Base-by-base conservation (phyloP, 2,888 invertebrate genomes). In the Idaea aversata region DNA sequence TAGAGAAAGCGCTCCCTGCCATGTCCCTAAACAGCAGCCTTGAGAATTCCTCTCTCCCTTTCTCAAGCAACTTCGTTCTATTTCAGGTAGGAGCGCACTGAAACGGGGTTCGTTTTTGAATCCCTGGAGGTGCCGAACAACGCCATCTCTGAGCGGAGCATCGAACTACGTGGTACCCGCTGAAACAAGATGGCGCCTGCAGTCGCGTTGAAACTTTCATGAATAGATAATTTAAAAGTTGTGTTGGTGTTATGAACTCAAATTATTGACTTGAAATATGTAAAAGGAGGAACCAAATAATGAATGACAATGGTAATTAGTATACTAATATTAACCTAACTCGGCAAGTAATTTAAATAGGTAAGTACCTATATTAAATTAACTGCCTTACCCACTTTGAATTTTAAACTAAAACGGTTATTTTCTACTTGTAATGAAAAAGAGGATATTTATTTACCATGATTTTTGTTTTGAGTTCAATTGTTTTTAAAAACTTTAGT, bases 21-120 rank as follows among this genome's bases (percentile, higher is more conserved):
- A 66, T 72, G 81, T 88, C 87, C 87, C 87, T 77, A 78, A 82
- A 84, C 78, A 79, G 75, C 89, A 90, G 87, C 88, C 90, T 90
- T 90, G 91, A 92, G 92, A 93, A 88, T 88, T 90, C 76, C 73
- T 87, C 90, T 88, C 84, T 93, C 92, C 87, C 91, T 91, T 90
- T 92, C 93, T 91, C 80, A 83, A 84, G 82, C 70, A 69, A 69
- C 67, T 76, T 70, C 69, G 85, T 82, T 82, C 77, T 80, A 73
- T 87, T 92, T 90, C 85, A 89, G 90, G 92, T 91, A 91, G 91
- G 91, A 85, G 83, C 84, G 75, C 76, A 81, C 82, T 81, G 86
- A 90, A 91, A 84, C 77, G 65, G 76, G 85, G 88, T 89, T 91
- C 76, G 83, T 75, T 69, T 86, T 81, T 70, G 76, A 76, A 79